Evolutionary conservation across 2,113 vertebrate genomes (phyloP), one percentile per base, ranked within the genome.

Genomic region (Strix aluco): DNA sequence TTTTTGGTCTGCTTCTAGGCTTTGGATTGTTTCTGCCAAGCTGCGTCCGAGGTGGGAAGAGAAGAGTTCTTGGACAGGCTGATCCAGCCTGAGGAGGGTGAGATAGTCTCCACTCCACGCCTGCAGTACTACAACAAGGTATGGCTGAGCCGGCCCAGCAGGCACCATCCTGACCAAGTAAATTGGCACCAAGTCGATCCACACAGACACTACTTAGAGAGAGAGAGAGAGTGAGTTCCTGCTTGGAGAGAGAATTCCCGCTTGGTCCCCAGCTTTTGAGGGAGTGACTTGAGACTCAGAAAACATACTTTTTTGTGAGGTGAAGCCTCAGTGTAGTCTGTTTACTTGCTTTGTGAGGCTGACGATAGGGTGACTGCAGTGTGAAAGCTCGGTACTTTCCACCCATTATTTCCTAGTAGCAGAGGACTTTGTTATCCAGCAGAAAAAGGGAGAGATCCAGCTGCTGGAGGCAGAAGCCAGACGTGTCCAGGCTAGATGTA

Each of bases 91-190:
- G 99, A 99, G 15, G 99, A 99, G 18, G 99, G 99, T 0, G 98
- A 99, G 5, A 46, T 97, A 34, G 88, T 96, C 6, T 97, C 98
- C 36, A 97, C 97, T 0, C 98, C 99, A 6, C 96, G 98, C 26
- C 93, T 99, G 47, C 99, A 99, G 87, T 99, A 99, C 96, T 99
- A 99, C 87, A 99, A 98, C 96, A 99, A 99, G 99, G 99, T 99
- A 96, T 0, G 3, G 75, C 54, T 3, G 36, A 20, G 47, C 47
- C 1, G 0, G 8, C 52, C 38, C 34, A 3, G 15, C 2, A 0
- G 5, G 7, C 29, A 1, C 1, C 2, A 15, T 36, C 18, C 57
- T 16, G 34, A 23, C 44, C 5, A 4, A 52, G 22, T 9, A 8
- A 72, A n/a, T 14, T 5, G 5, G 32, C 44, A 21, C 36, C 3